phyloP scores from a whole-genome alignment of 2,888 invertebrate species.

The Sympetrum striolatum region DNA sequence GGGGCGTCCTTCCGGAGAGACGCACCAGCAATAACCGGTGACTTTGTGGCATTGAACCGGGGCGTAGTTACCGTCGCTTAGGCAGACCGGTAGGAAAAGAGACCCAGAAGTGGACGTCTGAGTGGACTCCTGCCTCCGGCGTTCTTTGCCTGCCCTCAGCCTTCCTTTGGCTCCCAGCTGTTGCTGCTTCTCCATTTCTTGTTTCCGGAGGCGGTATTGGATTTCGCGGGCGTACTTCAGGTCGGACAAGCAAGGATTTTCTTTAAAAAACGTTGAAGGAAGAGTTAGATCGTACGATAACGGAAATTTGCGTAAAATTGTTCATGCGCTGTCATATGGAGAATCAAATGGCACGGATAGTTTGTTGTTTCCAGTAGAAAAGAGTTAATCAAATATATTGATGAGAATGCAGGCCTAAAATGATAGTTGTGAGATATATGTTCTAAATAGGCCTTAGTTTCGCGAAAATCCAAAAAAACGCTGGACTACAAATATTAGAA shows the following conservation, averaged over 20 bases:
- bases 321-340: too few relatives aligned
- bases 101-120: background rate
- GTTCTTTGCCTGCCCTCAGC: slow-evolving; percentile 31
- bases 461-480: too few relatives aligned
- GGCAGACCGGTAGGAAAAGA: slow-evolving; percentile 77
- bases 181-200: slow-evolving; percentile 60
- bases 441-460: too few relatives aligned
- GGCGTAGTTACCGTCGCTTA: slow-evolving; percentile 82
- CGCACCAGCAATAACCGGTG: slow-evolving; percentile 88
- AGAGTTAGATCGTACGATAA: too few relatives aligned
- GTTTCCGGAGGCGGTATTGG: slow-evolving; percentile 55
- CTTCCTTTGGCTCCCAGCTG: slow-evolving; percentile 61
- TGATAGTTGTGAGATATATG: too few relatives aligned
- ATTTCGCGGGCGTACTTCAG: slow-evolving; percentile 46
- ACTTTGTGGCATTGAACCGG: slow-evolving; percentile 83
- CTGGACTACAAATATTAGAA: too few relatives aligned
- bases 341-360: too few relatives aligned
- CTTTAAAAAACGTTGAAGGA: slow-evolving; percentile 52
- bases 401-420: too few relatives aligned
- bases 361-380: too few relatives aligned
- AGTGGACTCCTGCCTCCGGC: background rate
- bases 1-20: slow-evolving; percentile 81
- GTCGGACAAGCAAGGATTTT: slow-evolving; percentile 59
- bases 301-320: too few relatives aligned
- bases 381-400: too few relatives aligned